A percentile compares a stretch with the other conserved stretches of the same genome.
phyloP scores from a whole-genome alignment of 2,113 vertebrate species.

The Phrynosoma platyrhinos region DNA sequence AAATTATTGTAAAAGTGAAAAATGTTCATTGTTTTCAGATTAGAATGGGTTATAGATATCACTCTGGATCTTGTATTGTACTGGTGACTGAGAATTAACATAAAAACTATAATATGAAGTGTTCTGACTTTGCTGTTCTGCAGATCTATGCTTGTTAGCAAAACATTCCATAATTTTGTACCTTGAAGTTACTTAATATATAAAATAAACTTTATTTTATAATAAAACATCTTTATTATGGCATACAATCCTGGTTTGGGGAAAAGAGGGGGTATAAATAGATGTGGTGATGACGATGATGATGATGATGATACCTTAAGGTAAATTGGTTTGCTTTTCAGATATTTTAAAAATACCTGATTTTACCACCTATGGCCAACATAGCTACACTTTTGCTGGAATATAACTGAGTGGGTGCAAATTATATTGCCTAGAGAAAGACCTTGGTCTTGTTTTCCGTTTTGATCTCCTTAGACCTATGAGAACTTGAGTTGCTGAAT shows the following conservation, averaged over 20 bases:
- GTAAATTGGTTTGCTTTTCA: too few species aligned
- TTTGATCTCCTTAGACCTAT: neutral
- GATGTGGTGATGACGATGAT: too few species aligned
- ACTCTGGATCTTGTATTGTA: neutral
- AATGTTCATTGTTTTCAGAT: neutral
- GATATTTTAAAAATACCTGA: too few species aligned
- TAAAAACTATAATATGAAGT: neutral
- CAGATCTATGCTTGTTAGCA: neutral
- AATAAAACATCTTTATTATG: too few species aligned
- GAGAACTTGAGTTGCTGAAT: neutral
- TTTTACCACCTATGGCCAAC: neutral
- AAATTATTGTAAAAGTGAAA: neutral
- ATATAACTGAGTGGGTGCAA: neutral
- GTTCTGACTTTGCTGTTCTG: neutral
- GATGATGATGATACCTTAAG: too few species aligned
- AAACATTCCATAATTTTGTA: too few species aligned
- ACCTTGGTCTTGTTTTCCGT: neutral
- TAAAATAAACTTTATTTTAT: too few species aligned
- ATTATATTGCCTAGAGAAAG: neutral
- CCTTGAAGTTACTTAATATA: too few species aligned
- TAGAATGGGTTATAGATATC: neutral
- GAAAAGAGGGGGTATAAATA: too few species aligned
- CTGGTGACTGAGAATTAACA: neutral
- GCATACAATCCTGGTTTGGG: too few species aligned
- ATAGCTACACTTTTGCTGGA: neutral